Percentiles rank a stretch among this genome's conserved stretches.
Evolutionary conservation across 1,140 invertebrate species (phyloP).

Genomic region (Meteorus sp.): DNA sequence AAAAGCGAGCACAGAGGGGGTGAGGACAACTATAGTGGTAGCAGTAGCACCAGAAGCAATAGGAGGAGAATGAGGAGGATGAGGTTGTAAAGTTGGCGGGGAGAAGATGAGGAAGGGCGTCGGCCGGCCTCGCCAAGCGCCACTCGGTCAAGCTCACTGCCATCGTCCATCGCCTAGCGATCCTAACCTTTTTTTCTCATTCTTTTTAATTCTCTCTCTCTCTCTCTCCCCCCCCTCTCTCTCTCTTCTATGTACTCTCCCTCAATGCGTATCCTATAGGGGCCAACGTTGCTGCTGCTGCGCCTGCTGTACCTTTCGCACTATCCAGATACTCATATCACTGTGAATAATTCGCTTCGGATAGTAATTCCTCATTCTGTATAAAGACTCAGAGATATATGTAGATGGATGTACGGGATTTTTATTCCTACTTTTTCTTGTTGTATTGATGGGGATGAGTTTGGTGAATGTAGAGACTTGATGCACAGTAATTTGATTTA

Average conservation of each 20-base stretch:
- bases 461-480: no score
- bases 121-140: constrained; percentile 51
- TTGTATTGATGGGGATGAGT: no score
- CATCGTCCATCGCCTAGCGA: constrained; percentile 41
- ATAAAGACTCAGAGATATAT: no score
- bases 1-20: constrained; percentile 18
- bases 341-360: background rate
- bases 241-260: background rate
- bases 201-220: constrained; percentile 14
- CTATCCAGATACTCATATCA: background rate
- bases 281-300: background rate
- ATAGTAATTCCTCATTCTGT: background rate
- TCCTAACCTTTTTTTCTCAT: constrained; percentile 13
- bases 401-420: no score
- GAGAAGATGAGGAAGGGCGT: constrained; percentile 41
- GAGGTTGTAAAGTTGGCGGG: no score
- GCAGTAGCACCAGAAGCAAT: background rate
- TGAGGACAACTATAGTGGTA: background rate
- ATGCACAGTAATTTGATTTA: no score
- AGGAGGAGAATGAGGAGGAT: constrained; percentile 6
- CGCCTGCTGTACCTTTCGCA: background rate
- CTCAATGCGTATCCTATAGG: background rate
- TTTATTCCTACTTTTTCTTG: no score
- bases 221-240: constrained; percentile 18
- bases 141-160: constrained; percentile 53